A percentile compares a stretch with the other conserved stretches of the same genome.
These are phyloP conservation scores for Neotragus moschatus DNA, from an alignment of 2,113 vertebrate species.

Conservation along the genomic window DNA sequence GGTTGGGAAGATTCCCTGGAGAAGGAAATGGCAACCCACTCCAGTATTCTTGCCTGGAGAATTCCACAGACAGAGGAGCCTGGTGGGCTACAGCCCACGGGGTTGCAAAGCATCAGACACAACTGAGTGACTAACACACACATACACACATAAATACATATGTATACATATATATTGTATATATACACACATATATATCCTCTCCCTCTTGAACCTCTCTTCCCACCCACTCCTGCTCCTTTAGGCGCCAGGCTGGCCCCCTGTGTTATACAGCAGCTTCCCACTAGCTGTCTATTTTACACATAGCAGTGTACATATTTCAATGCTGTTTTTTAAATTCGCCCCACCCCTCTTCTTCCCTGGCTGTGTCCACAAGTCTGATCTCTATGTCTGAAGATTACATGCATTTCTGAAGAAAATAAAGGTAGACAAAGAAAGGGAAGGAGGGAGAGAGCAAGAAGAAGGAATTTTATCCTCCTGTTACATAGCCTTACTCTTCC, in stretches of 20 bases:
- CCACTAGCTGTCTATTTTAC: not conserved
- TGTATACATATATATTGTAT: not conserved
- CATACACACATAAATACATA: not conserved
- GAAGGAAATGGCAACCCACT: not conserved
- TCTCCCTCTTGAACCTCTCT: not conserved
- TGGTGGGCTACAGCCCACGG: not conserved
- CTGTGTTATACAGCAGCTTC: not conserved
- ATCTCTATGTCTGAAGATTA: not conserved
- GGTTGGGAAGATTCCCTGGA: not conserved
- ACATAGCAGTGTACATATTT: not conserved
- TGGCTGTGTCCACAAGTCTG: not conserved
- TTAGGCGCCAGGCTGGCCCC: not conserved
- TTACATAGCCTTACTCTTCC: not conserved
- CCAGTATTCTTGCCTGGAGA: not conserved
- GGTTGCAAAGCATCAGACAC: not conserved
- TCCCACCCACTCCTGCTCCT: not conserved
- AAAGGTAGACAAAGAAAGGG: not conserved
- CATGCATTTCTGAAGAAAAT: not conserved
- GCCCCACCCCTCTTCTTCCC: not conserved
- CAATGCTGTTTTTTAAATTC: not conserved
- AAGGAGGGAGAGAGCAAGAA: fast-evolving
- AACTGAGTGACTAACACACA: not conserved
- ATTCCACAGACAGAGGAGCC: not conserved
- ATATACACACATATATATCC: not conserved
- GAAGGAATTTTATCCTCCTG: not conserved